A percentile compares a stretch with the other conserved stretches of the same genome.
Conservation (phyloP, 2,888 invertebrate genomes). For the Eumacrocentrus americanus region DNA sequence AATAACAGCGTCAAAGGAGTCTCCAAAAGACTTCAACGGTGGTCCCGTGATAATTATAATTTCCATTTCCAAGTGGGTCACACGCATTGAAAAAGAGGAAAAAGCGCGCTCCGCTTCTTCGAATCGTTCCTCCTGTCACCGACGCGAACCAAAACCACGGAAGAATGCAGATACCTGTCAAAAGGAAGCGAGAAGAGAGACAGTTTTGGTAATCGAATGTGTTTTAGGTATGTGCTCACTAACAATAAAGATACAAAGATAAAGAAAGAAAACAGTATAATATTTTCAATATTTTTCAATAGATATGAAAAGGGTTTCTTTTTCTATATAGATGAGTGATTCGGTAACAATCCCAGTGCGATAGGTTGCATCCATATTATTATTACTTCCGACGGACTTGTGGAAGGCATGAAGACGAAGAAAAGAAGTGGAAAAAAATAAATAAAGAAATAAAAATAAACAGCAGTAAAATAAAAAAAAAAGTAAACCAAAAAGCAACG, state of each 20-base stretch:
- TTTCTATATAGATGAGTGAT: constrained; percentile 43
- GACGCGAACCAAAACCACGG: constrained; percentile 33
- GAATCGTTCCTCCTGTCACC: not conserved
- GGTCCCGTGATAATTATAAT: constrained; percentile 14
- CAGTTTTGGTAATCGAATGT: constrained; percentile 53
- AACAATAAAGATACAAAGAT: constrained; percentile 3
- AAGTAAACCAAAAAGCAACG: constrained; percentile 26
- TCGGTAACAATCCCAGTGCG: too few relatives aligned
- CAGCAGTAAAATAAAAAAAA: constrained; percentile 24
- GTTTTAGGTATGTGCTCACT: constrained; percentile 34
- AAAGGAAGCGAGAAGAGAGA: constrained; percentile 51
- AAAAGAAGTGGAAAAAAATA: constrained; percentile 18
- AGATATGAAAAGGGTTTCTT: not conserved
- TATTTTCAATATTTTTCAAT: not conserved
- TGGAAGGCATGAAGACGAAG: constrained; percentile 1
- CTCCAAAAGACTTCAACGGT: not conserved
- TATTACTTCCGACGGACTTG: not conserved
- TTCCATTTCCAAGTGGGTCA: constrained; percentile 9
- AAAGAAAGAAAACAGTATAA: not conserved
- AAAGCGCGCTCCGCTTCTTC: not conserved
- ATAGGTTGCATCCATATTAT: constrained; percentile 42
- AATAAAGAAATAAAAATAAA: constrained; percentile 21
- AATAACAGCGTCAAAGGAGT: not conserved
- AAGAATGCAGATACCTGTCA: constrained; percentile 35
- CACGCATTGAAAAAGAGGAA: constrained; percentile 24